Percentiles rank a stretch among this genome's conserved stretches.
Evolutionary conservation across 2,888 invertebrate genomes (phyloP).

Genomic region (Pristionchus exspectatus): DNA sequence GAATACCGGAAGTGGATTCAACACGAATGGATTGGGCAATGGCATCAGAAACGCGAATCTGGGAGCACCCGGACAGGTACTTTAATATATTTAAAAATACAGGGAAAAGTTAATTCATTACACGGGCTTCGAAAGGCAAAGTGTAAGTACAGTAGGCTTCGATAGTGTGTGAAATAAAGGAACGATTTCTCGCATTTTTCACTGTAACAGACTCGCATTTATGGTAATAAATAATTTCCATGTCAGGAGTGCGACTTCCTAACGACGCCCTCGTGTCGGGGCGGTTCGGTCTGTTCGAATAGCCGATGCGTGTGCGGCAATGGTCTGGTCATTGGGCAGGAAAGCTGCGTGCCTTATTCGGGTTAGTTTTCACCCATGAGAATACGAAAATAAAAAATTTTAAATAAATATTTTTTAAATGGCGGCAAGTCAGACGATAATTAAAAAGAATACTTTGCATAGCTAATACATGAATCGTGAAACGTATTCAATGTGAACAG

Average conservation of each 20-base stretch:
- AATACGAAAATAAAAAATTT: not conserved
- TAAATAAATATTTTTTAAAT: not conserved
- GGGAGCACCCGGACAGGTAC: constrained; percentile 47
- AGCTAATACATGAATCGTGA: not conserved
- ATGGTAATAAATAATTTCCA: not conserved
- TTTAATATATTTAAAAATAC: no score
- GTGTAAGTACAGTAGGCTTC: no score
- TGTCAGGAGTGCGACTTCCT: constrained; percentile 65
- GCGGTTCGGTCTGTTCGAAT: constrained; percentile 65
- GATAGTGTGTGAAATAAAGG: no score
- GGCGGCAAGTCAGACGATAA: no score
- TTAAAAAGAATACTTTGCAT: not conserved
- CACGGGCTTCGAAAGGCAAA: no score
- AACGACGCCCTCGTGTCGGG: constrained; percentile 62
- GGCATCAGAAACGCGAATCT: constrained; percentile 18
- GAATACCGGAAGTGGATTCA: not conserved
- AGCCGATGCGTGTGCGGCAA: constrained; percentile 66
- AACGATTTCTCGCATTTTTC: no score
- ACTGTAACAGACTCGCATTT: no score
- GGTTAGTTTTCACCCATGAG: not conserved
- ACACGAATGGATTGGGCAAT: not conserved
- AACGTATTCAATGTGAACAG: not conserved
- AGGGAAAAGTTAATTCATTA: no score
- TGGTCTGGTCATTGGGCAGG: constrained; percentile 56
- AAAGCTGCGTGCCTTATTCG: constrained; percentile 55